Evolutionary conservation across 2,888 invertebrate genomes (phyloP).

Genomic region (Patella caerulea): DNA sequence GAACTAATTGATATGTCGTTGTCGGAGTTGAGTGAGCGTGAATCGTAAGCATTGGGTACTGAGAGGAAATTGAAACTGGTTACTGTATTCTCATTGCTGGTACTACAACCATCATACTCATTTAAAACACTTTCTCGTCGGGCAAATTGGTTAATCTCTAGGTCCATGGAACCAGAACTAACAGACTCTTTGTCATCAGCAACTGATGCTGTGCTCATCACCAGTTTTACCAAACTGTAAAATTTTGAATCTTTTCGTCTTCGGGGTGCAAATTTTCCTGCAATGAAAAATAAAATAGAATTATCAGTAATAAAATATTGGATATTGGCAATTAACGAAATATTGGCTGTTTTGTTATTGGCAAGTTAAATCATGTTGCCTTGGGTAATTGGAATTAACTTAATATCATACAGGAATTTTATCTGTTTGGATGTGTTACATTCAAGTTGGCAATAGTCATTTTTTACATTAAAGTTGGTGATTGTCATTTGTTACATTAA

Average conservation of each 20-base stretch:
- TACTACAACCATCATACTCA: constrained; percentile 28
- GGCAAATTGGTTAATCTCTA: constrained; percentile 39
- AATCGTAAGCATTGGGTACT: constrained; percentile 26
- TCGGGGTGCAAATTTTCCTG: constrained; percentile 44
- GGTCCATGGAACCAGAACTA: constrained; percentile 39
- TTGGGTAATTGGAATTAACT: too few relatives aligned
- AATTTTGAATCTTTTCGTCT: constrained; percentile 46
- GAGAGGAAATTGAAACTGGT: constrained; percentile 34
- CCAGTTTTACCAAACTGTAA: constrained; percentile 43
- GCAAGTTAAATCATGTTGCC: too few relatives aligned
- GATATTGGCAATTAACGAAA: too few relatives aligned
- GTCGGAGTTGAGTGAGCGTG: constrained; percentile 27
- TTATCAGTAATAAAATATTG: too few relatives aligned
- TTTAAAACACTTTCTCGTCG: constrained; percentile 39
- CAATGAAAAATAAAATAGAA: background rate
- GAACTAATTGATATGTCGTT: constrained; percentile 8
- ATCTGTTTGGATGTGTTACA: too few relatives aligned
- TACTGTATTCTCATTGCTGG: constrained; percentile 40
- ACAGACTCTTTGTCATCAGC: constrained; percentile 41
- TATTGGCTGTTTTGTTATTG: too few relatives aligned
- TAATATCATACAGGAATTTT: too few relatives aligned
- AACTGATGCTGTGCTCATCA: constrained; percentile 44
- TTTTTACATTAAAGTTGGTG: too few relatives aligned
- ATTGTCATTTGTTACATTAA: too few relatives aligned
- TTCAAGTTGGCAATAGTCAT: too few relatives aligned